These are phyloP conservation scores for Geotrupes spiniger DNA, from an alignment of 2,888 invertebrate species.

Conservation along the genomic window DNA sequence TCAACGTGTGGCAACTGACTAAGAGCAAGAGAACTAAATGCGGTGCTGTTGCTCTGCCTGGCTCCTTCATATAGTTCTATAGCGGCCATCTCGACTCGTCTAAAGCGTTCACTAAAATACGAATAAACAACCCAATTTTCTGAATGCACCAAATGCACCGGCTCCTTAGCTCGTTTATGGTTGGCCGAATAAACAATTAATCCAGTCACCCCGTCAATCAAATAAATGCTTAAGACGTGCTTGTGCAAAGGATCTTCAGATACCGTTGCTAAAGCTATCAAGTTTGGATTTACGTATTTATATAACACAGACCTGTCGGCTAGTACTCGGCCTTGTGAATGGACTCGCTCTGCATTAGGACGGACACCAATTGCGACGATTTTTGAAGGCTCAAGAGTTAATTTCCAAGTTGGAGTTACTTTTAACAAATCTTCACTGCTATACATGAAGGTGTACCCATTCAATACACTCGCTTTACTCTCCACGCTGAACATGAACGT, in stretches of 20 bases:
- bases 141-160: constrained; percentile 86
- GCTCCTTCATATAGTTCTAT: constrained; percentile 96
- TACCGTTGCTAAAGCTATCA: constrained; percentile 82
- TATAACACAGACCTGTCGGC: constrained; percentile 96
- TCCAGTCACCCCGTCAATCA: constrained; percentile 90
- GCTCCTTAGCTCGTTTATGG: constrained; percentile 81
- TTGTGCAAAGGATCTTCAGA: constrained; percentile 73
- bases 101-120: constrained; percentile 89
- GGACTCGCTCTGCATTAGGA: constrained; percentile 71
- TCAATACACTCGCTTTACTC: constrained; percentile 55
- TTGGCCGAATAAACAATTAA: constrained; percentile 78
- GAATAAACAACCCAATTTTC: constrained; percentile 97
- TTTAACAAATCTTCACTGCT: constrained; percentile 38
- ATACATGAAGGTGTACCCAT: constrained; percentile 60
- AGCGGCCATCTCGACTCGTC: constrained; percentile 88
- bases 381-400: constrained; percentile 62
- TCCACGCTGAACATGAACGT: constrained; percentile 67
- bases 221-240: constrained; percentile 78
- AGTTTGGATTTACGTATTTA: constrained; percentile 97
- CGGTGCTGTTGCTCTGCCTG: constrained; percentile 75
- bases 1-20: constrained; percentile 72
- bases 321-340: constrained; percentile 92
- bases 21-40: constrained; percentile 82
- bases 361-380: constrained; percentile 64
- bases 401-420: constrained; percentile 68